Percentiles rank a stretch among this genome's conserved stretches.
These are phyloP conservation scores for Drosophila yooni DNA, from an alignment of 2,888 invertebrate species.

Conservation along the genomic window DNA sequence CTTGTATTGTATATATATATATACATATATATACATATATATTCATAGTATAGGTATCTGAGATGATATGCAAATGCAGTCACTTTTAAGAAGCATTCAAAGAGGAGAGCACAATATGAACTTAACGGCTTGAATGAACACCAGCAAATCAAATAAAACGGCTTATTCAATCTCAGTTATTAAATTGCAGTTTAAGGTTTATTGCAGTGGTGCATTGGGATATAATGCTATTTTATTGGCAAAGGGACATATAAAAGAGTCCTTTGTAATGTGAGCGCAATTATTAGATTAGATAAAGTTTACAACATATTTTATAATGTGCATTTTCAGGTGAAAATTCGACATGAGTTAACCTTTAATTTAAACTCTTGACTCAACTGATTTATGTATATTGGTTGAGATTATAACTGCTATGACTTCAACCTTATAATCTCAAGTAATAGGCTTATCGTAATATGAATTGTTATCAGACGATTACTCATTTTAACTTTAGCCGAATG, in stretches of 20 bases:
- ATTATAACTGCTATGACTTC: conserved; percentile 31
- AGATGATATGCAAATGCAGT: conserved; percentile 38
- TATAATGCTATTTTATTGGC: neutral
- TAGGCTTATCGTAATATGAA: conserved; percentile 34
- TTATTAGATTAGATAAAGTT: neutral
- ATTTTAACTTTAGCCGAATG: conserved; percentile 1
- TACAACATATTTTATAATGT: neutral
- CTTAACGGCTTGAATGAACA: neutral
- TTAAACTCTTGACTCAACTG: conserved; percentile 6
- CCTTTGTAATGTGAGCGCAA: neutral
- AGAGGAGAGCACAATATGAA: neutral
- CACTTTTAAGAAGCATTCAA: conserved; percentile 24
- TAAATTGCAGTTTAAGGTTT: neutral
- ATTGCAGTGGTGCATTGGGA: neutral
- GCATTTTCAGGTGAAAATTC: neutral
- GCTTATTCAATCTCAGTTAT: neutral
- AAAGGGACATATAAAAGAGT: neutral
- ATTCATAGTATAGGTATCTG: neutral
- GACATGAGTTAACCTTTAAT: neutral
- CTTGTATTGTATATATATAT: neutral
- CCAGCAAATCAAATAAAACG: conserved; percentile 2
- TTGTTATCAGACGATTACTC: conserved; percentile 33
- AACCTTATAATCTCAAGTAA: conserved; percentile 30
- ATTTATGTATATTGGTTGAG: conserved; percentile 14
- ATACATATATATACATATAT: neutral